Conservation (phyloP, 2,113 vertebrate genomes). For the Pteruthius melanotis region DNA sequence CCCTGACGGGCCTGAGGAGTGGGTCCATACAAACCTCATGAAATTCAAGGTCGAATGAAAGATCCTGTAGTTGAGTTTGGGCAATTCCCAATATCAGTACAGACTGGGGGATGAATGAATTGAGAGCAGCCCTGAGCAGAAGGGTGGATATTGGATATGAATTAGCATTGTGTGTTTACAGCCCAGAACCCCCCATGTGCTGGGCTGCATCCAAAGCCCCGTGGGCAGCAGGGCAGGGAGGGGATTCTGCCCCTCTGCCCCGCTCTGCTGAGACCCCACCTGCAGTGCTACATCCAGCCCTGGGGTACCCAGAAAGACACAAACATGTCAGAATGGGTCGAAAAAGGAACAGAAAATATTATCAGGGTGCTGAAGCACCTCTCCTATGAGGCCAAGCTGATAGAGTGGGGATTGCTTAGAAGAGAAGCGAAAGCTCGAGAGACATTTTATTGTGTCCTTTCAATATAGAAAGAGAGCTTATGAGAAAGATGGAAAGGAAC, state of each 20-base stretch:
- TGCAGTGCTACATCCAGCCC: not conserved
- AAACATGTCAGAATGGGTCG: rapidly evolving
- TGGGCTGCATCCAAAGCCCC: not conserved
- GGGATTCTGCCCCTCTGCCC: not conserved
- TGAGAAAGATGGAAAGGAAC: not conserved
- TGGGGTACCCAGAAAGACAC: not conserved
- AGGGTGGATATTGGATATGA: not conserved
- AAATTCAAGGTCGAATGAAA: not conserved
- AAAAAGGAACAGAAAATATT: not conserved
- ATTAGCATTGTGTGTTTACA: rapidly evolving
- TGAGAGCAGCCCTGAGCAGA: not conserved
- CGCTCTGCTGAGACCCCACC: not conserved
- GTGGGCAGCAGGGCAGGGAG: not conserved
- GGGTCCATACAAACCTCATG: not conserved
- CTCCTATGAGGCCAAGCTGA: not conserved
- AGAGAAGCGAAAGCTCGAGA: not conserved
- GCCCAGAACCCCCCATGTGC: rapidly evolving
- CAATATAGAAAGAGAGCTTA: not conserved
- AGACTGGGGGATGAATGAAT: not conserved
- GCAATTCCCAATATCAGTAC: not conserved
- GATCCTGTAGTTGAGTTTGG: no score
- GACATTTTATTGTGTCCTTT: not conserved
- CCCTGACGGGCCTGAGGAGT: not conserved
- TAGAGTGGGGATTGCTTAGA: not conserved
- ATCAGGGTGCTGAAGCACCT: not conserved